Evolutionary conservation across 2,113 vertebrate species (phyloP), one percentile per base, ranked within the genome.

Genomic region (Silurus glanis): DNA sequence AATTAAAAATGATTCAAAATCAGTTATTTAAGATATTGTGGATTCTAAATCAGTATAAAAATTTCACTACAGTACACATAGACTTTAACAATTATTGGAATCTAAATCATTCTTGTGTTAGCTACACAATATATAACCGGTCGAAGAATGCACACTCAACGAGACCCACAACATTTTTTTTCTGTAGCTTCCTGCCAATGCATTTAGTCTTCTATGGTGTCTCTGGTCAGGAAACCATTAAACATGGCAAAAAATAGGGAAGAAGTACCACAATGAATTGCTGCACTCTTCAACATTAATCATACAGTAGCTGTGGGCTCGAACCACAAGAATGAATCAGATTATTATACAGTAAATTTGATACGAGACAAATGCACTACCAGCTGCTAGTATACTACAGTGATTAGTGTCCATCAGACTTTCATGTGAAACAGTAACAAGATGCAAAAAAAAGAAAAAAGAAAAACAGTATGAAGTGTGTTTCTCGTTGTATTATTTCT

Each of bases 271-370:
- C 87, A 88, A 53, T 45, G 84, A 71, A 76, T 56, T 71, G 71
- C 80, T 69, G 76, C n/a, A 85, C 67, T 47, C 67, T 83, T 82
- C 56, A 51, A 69, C 62, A 62, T 72, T 6, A 62, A 53, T 86
- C 56, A 83, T 85, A 37, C 37, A 37, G 37, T 37, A 80, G 85
- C 69, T 87, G 83, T 85, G 80, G 80, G 47, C 45, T 87, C 37
- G 6, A 88, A 69, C 64, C 51, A 55, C 51, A 71, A 67, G 37
- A 82, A 58, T 23, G 5, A 49, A 28, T 9, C 3, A 58, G 49
- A 55, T 23, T 37, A 25, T 66, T 87, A 56, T 12, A 61, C 28
- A 56, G 74, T 81, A 25, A 51, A 56, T 84, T 45, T 75, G 45
- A 13, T 61, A n/a, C 45, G 10, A 49, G 47, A 75, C 21, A 51